These are phyloP conservation scores for Trogon melanurus DNA, from an alignment of 2,113 vertebrate genomes.

Conservation along the genomic window DNA sequence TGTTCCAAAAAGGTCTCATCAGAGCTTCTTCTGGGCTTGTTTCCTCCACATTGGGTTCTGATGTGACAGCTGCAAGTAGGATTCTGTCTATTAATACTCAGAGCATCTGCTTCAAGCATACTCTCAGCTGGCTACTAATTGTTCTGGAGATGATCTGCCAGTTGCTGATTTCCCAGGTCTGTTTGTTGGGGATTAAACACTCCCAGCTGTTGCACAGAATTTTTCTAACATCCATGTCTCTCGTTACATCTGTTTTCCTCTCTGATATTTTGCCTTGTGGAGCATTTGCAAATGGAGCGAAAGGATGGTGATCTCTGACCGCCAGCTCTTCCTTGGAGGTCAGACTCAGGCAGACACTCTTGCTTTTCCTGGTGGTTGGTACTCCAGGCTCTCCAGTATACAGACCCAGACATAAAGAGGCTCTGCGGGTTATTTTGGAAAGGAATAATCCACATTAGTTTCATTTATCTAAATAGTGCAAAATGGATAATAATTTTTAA, in stretches of 20 bases:
- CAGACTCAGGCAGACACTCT: not conserved
- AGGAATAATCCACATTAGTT: not conserved
- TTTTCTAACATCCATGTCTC: not conserved
- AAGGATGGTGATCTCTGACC: not conserved
- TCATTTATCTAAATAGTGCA: not conserved
- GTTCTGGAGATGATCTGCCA: not conserved
- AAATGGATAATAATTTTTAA: not conserved
- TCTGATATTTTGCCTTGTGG: not conserved
- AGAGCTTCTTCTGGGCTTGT: not conserved
- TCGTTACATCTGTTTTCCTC: not conserved
- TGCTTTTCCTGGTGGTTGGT: not conserved
- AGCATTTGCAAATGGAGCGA: not conserved
- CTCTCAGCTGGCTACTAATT: not conserved
- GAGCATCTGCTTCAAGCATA: not conserved
- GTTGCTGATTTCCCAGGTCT: not conserved
- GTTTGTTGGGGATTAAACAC: not conserved
- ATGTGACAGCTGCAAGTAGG: not conserved
- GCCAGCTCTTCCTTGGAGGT: not conserved
- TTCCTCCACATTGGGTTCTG: not conserved
- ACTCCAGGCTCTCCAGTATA: not conserved
- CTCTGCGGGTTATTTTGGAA: not conserved
- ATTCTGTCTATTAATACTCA: not conserved
- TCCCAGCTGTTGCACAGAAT: not conserved
- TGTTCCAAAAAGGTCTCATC: not conserved
- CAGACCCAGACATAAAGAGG: not conserved